Conservation (phyloP, 2,888 invertebrate species). For the Argyresthia albistria region DNA sequence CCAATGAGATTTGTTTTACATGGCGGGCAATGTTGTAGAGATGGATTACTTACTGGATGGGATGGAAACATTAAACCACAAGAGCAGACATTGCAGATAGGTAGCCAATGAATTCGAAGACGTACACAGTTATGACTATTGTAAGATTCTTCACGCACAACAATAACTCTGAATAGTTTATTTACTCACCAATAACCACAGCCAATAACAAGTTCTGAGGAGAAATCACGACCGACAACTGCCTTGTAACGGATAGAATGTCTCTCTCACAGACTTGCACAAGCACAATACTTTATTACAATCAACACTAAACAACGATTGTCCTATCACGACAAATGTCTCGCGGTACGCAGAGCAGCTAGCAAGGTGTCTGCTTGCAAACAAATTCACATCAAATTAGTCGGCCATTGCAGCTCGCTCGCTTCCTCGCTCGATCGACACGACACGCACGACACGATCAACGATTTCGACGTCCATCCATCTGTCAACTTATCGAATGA, state of each 20-base stretch:
- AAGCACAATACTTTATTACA: not conserved
- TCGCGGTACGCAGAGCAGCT: not conserved
- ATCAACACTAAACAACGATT: not conserved
- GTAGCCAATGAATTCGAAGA: too few species aligned
- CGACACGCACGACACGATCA: too few species aligned
- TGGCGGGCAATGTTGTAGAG: too few species aligned
- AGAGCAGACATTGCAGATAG: too few species aligned
- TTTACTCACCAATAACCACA: constrained; percentile 57
- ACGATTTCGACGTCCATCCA: too few species aligned
- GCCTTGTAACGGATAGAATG: not conserved
- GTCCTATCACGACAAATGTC: not conserved
- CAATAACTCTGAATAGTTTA: too few species aligned
- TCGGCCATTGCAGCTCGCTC: not conserved
- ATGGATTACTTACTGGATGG: too few species aligned
- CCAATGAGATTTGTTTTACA: too few species aligned
- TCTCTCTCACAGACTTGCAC: not conserved
- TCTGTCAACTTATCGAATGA: too few species aligned
- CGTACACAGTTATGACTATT: too few species aligned
- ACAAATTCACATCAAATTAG: not conserved
- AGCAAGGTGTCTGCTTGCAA: not conserved
- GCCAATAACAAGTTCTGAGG: constrained; percentile 40
- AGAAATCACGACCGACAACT: constrained; percentile 18
- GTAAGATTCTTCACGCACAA: too few species aligned
- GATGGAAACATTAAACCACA: too few species aligned
- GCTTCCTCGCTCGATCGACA: not conserved